Evolutionary conservation across 1,140 invertebrate genomes (phyloP), one percentile per base, ranked within the genome.

Genomic region (Bradysia coprophila): DNA sequence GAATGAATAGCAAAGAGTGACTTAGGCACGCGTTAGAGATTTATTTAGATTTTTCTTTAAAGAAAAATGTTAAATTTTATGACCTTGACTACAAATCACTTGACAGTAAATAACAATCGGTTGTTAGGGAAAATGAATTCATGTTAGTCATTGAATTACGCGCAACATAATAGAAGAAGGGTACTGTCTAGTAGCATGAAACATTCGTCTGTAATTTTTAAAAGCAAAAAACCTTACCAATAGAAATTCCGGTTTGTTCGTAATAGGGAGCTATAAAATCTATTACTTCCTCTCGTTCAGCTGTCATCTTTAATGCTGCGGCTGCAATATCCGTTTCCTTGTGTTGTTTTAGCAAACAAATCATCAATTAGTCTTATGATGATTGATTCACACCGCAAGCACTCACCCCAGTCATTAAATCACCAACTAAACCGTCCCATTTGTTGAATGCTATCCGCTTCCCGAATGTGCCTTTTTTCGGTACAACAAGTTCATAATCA

Each of bases 251-350:
- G 0, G 83, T 81, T 58, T 89, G 81, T 52, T 91, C 88, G 52
- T 85, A 91, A 57, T 90, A 92, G 0, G 87, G 89, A 0, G 87
- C 78, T 5, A 90, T 77, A 54, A 91, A 95, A 60, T 94, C 90
- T 6, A 94, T 78, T 0, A 90, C 83, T 68, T 94, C 87, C 56
- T 93, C 89, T 41, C 87, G 71, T 50, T 91, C 85, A 6, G 88
- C 88, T 10, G 90, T 94, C 80, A 93, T 93, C 9, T 86, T 89
- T 2, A 93, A 61, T 0, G 87, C 76, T 2, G 81, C 81, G 3
- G 93, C 73, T 1, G 78, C 78, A 36, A 95, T 75, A 55, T 95
- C 89, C 2, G 83, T 89, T 64, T 89, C 77, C 38, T 39, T 9
- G 18, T 9, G 4, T 4, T 3, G 2, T 15, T 15, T 20, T 82